Evolutionary conservation across 2,888 invertebrate species (phyloP).

Genomic region (Lochmaea capreae): DNA sequence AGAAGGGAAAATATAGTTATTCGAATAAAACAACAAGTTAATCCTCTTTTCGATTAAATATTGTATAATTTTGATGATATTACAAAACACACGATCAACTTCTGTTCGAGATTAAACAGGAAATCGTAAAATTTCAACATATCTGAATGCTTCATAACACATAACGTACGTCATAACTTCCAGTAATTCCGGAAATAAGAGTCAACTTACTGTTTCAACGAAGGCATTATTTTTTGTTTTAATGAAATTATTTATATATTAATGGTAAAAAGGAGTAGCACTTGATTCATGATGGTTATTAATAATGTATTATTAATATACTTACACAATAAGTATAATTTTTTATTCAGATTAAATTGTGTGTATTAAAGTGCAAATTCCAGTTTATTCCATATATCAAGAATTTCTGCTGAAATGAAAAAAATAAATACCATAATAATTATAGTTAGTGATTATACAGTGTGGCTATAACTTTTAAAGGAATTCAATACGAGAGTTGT

Average conservation of each 20-base stretch:
- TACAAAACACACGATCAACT: not conserved
- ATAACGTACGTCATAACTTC: not conserved
- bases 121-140: constrained; percentile 18
- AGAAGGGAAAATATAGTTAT: no score
- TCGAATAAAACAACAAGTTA: not conserved
- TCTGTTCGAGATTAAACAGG: constrained; percentile 15
- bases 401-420: no score
- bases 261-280: not conserved
- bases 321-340: no score
- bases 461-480: no score
- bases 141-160: constrained; percentile 9
- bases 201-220: not conserved
- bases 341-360: no score
- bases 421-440: no score
- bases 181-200: constrained; percentile 8
- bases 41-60: not conserved
- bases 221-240: not conserved
- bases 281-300: not conserved
- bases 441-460: no score
- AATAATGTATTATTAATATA: no score
- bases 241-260: not conserved
- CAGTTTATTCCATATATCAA: no score
- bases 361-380: no score
- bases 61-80: constrained; percentile 2
- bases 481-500: no score